phyloP scores from a whole-genome alignment of 1,140 invertebrate species.

The Leptinotarsa lineolata region DNA sequence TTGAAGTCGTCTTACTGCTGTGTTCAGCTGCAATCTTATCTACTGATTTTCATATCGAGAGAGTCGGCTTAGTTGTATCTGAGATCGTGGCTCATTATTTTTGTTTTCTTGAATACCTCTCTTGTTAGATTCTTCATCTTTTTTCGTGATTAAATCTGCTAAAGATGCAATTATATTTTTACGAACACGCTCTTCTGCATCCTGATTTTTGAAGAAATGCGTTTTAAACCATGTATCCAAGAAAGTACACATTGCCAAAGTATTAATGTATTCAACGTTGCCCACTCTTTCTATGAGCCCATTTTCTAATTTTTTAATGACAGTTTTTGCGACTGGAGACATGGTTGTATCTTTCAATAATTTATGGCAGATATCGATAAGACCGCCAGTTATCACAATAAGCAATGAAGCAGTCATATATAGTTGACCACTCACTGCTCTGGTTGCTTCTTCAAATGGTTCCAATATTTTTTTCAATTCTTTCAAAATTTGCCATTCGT shows the following conservation, averaged over 20 bases:
- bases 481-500: conserved; percentile 33
- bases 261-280: conserved; percentile 34
- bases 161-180: conserved; percentile 30
- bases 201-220: background rate
- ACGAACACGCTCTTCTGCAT: background rate
- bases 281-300: conserved; percentile 21
- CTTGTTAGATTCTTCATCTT: conserved; percentile 18
- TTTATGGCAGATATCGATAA: conserved; percentile 20
- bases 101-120: conserved; percentile 10
- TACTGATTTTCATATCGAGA: conserved; percentile 9
- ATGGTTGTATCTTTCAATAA: background rate
- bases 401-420: conserved; percentile 43
- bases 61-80: background rate
- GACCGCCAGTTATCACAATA: conserved; percentile 32
- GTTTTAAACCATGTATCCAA: conserved; percentile 44
- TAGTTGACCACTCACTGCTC: conserved; percentile 39
- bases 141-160: conserved; percentile 26
- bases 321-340: background rate
- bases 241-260: conserved; percentile 40
- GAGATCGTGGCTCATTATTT: background rate
- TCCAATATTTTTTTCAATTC: conserved; percentile 38
- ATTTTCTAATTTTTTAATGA: conserved; percentile 25
- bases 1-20: conserved; percentile 5
- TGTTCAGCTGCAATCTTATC: conserved; percentile 10
- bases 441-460: conserved; percentile 44